Percentiles rank a stretch among this genome's conserved stretches.
Conservation (phyloP, 2,797 vertebrate species). For the Pelodytes ibericus region DNA sequence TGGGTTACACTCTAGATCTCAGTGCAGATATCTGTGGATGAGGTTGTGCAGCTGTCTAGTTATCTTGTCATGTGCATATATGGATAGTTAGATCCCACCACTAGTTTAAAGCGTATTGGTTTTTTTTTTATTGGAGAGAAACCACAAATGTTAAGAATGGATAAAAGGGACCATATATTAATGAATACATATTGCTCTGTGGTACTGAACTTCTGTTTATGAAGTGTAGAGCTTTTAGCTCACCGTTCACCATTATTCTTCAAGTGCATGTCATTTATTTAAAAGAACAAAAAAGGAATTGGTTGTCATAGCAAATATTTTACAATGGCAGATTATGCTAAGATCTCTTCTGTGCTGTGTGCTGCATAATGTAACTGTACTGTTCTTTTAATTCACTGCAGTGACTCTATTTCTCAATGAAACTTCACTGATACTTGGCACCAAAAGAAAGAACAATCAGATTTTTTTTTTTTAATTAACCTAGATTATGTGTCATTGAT, state of each 20-base stretch:
- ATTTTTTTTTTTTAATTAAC: too few relatives aligned
- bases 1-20: neutral
- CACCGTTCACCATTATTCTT: neutral
- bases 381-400: neutral
- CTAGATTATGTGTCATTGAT: too few relatives aligned
- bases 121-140: too few relatives aligned
- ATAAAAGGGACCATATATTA: too few relatives aligned
- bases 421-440: too few relatives aligned
- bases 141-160: too few relatives aligned
- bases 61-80: neutral
- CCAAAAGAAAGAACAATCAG: too few relatives aligned
- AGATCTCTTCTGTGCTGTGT: neutral
- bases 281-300: neutral
- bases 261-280: neutral
- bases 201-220: neutral
- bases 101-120: too few relatives aligned
- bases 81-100: too few relatives aligned
- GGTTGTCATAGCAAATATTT: conserved; percentile 33
- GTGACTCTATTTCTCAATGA: too few relatives aligned
- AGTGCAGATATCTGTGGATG: conserved; percentile 6
- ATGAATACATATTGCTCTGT: too few relatives aligned
- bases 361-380: neutral
- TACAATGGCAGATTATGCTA: neutral
- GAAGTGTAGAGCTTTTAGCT: neutral
- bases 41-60: neutral